Conservation (phyloP, 1,140 invertebrate genomes). For the Cataglyphis hispanica region DNA sequence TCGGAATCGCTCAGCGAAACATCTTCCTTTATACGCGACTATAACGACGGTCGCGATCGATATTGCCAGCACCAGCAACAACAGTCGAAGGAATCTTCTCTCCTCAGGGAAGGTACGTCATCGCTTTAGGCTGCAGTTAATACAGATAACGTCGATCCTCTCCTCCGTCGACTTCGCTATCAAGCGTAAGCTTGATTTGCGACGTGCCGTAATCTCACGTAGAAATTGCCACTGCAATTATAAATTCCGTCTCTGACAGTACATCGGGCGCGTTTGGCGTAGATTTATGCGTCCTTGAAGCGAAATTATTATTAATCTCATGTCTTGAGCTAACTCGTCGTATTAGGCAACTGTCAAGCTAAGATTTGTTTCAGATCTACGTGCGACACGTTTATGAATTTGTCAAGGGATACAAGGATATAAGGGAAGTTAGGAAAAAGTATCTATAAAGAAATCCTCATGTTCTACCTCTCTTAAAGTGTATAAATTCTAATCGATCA, state of each 20-base stretch:
- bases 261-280: slow-evolving; percentile 16
- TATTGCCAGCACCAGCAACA: slow-evolving; percentile 45
- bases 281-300: not conserved
- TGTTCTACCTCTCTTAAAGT: not conserved
- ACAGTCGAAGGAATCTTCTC: slow-evolving; percentile 40
- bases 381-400: not conserved
- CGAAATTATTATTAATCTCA: slow-evolving; percentile 38
- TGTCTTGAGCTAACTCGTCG: slow-evolving; percentile 7
- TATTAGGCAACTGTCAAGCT: not conserved
- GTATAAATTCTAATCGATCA: not conserved
- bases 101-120: slow-evolving; percentile 11
- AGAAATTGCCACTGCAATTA: slow-evolving; percentile 43
- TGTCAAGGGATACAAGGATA: not conserved
- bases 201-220: slow-evolving; percentile 42
- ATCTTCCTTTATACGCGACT: slow-evolving; percentile 56
- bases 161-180: slow-evolving; percentile 5
- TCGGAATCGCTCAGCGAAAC: slow-evolving; percentile 50
- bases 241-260: slow-evolving; percentile 40
- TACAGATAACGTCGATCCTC: slow-evolving; percentile 50
- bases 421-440: not conserved
- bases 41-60: slow-evolving; percentile 52
- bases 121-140: slow-evolving; percentile 45
- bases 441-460: not conserved
- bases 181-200: slow-evolving; percentile 46
- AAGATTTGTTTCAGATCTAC: slow-evolving; percentile 12